Base-by-base conservation (phyloP, 2,888 invertebrate genomes). In the Drosophila acutilabella region DNA sequence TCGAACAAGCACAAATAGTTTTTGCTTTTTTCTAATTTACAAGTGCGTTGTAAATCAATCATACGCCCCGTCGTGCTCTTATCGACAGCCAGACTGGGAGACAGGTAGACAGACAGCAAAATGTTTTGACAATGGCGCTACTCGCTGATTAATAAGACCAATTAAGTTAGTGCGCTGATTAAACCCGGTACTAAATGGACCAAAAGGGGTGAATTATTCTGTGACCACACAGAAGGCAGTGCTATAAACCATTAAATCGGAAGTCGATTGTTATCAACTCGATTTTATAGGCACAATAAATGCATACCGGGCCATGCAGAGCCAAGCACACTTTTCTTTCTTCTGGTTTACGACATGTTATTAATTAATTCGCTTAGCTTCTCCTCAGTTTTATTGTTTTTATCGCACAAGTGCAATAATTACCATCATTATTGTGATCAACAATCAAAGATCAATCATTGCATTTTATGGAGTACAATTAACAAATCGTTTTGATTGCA, bases 21-120 rank as follows among this genome's bases (percentile, higher is more conserved):
- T 52, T 52, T 40, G 52, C 23, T 52, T 16, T 56, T 64, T 52
- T 64, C 68, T 61, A 81, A 65, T 73, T 78, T 73, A 54, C 67
- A 80, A 78, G 80, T 71, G 65, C 64, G 73, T 65, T 64, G 65
- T 72, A 71, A 81, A 83, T 83, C 78, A 83, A 83, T 87, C 84
- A 81, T 61, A 61, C 71, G 81, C 69, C 69, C 53, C 45, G 26
- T 68, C 20, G 64, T 54, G 61, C 8, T 30, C 61, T 74, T 74
- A 75, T 75, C 76, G 42, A 20, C 45, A 41, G 36, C 40, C 44
- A 48, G 30, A 20, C 45, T 4, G 23, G 5, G 23, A n/a, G n/a
- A n/a, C n/a, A n/a, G n/a, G n/a, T n/a, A 26, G 42, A 20, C 45
- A 41, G 41, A 44, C 41, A 20, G 41, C 14, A 38, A 41, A 41